These are phyloP conservation scores for Marronus borbonicus DNA, from an alignment of 2,888 invertebrate genomes.

Conservation along the genomic window DNA sequence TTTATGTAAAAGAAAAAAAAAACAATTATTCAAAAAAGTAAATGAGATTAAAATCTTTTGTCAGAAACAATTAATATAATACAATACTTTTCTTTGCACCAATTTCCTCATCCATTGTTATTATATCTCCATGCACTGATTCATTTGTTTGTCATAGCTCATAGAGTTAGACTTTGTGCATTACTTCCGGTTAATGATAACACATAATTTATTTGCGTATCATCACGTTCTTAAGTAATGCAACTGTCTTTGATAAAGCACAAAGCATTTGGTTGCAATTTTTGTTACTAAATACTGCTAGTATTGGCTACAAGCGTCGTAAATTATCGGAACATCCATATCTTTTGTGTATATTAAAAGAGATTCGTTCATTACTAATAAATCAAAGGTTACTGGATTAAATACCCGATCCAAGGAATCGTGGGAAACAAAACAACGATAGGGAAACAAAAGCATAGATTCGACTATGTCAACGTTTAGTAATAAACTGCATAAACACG, in stretches of 20 bases:
- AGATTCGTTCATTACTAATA: constrained; percentile 5
- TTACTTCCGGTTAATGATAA: constrained; percentile 6
- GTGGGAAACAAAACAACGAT: constrained; percentile 1
- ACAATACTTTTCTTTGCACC: neutral
- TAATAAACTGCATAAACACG: neutral
- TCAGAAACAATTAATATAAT: neutral
- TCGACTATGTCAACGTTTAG: neutral
- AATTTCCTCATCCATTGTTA: neutral
- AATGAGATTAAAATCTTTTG: neutral
- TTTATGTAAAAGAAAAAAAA: neutral
- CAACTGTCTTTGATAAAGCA: neutral
- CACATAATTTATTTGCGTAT: neutral
- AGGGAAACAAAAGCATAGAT: neutral
- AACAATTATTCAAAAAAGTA: neutral
- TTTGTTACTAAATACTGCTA: neutral
- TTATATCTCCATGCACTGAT: too few species aligned
- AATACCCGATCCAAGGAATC: neutral
- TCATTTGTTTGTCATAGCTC: neutral
- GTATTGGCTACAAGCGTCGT: neutral
- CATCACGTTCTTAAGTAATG: constrained; percentile 7
- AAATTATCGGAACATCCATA: neutral
- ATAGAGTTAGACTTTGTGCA: neutral
- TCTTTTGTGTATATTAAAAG: neutral
- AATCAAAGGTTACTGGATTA: constrained; percentile 27
- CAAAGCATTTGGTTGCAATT: neutral